A percentile compares a stretch with the other conserved stretches of the same genome.
Conservation (phyloP, 1,140 invertebrate species). For the Chironomus striatipennis region DNA sequence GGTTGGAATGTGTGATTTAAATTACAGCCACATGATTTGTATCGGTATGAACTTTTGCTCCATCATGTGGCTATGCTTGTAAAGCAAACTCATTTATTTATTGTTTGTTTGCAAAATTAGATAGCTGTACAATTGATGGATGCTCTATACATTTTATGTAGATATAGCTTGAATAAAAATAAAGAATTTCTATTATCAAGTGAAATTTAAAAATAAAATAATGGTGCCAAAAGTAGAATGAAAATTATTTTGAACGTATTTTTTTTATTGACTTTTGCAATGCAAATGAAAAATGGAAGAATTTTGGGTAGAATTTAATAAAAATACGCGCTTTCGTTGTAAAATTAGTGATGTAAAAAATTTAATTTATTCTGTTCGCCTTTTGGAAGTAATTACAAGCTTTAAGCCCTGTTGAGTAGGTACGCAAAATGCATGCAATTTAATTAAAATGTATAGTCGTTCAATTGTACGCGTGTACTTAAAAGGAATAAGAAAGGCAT, state of each 20-base stretch:
- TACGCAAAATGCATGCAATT: background rate
- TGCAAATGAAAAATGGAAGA: background rate
- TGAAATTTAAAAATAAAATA: no score
- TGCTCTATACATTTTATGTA: no score
- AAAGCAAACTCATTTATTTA: no score
- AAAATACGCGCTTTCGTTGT: conserved; percentile 4
- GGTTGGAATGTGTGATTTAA: conserved; percentile 6
- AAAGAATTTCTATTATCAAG: no score
- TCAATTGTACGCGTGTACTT: background rate
- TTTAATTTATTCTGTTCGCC: conserved; percentile 8
- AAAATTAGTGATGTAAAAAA: conserved; percentile 8
- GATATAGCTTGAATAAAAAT: no score
- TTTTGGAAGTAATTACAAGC: background rate
- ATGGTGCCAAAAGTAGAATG: no score
- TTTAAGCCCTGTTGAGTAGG: background rate
- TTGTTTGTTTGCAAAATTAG: no score
- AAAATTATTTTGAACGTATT: conserved; percentile 15
- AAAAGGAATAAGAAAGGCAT: background rate
- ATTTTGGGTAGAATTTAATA: background rate
- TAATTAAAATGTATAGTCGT: conserved; percentile 14
- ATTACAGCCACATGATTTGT: background rate
- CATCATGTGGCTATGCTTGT: no score
- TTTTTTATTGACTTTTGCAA: conserved; percentile 16
- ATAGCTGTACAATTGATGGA: no score
- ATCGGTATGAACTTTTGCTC: no score